A percentile compares a stretch with the other conserved stretches of the same genome.
Conservation (phyloP, 1,140 invertebrate species). For the Scaptomyza montana region DNA sequence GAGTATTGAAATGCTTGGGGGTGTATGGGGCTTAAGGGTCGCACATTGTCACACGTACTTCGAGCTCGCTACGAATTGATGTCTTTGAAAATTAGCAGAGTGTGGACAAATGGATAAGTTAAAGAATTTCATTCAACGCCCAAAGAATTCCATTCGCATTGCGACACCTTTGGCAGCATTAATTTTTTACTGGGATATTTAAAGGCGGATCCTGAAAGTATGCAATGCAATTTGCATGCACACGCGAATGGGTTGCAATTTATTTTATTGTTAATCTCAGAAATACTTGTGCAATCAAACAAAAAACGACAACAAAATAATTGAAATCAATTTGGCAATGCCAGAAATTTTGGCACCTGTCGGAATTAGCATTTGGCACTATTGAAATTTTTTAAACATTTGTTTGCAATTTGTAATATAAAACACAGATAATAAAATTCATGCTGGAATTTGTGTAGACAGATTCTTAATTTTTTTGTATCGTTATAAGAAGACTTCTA, state of each 20-base stretch:
- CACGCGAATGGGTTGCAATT: slow-evolving; percentile 51
- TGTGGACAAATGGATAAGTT: slow-evolving; percentile 30
- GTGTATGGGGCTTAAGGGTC: background rate
- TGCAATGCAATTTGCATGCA: slow-evolving; percentile 63
- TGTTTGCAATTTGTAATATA: background rate
- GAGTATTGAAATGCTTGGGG: background rate
- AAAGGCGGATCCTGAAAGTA: slow-evolving; percentile 42
- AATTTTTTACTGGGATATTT: slow-evolving; percentile 14
- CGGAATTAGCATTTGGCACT: background rate
- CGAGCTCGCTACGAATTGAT: slow-evolving; percentile 63
- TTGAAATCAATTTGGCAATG: slow-evolving; percentile 24
- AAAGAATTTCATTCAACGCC: slow-evolving; percentile 39
- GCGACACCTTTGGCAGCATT: slow-evolving; percentile 33
- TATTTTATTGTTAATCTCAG: slow-evolving; percentile 29
- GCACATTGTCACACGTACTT: slow-evolving; percentile 77
- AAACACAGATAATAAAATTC: no score
- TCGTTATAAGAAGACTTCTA: no score
- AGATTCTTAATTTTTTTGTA: no score
- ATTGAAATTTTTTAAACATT: background rate
- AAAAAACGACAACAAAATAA: slow-evolving; percentile 7
- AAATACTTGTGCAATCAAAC: slow-evolving; percentile 6
- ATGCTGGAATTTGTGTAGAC: no score
- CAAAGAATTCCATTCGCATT: slow-evolving; percentile 26
- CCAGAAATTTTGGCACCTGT: slow-evolving; percentile 9
- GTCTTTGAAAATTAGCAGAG: slow-evolving; percentile 78